These are phyloP conservation scores for Anastrepha ludens DNA, from an alignment of 1,140 invertebrate species.

Conservation along the genomic window DNA sequence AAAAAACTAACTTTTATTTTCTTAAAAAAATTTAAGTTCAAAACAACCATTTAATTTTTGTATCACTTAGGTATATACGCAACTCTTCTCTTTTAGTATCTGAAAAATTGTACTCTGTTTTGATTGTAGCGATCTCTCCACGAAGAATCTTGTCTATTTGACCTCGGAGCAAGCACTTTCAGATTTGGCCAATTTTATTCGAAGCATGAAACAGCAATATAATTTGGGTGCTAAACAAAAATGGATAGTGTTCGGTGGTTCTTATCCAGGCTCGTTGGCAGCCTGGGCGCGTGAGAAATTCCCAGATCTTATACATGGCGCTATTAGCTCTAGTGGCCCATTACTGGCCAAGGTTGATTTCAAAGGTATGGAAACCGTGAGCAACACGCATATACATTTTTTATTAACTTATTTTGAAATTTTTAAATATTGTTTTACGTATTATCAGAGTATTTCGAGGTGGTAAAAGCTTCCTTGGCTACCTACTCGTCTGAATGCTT, in stretches of 20 bases:
- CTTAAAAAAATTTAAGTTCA: too few species aligned
- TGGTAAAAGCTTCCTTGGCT: slow-evolving; percentile 82
- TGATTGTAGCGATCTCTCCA: slow-evolving; percentile 71
- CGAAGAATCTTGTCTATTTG: slow-evolving; percentile 86
- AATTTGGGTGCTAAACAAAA: slow-evolving; percentile 81
- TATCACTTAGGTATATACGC: too few species aligned
- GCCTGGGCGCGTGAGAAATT: slow-evolving; percentile 94
- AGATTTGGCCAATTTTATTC: slow-evolving; percentile 89
- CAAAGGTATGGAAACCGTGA: slow-evolving; percentile 75
- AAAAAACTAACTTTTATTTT: too few species aligned
- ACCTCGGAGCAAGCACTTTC: slow-evolving; percentile 91
- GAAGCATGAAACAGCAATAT: slow-evolving; percentile 80
- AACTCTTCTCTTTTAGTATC: too few species aligned
- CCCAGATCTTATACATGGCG: slow-evolving; percentile 89
- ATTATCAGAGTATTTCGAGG: slow-evolving; percentile 82
- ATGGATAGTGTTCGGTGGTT: slow-evolving; percentile 95
- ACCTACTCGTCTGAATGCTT: slow-evolving; percentile 80
- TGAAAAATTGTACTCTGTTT: not conserved
- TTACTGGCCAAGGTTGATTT: slow-evolving; percentile 90
- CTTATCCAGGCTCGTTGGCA: slow-evolving; percentile 92
- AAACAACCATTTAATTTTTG: too few species aligned
- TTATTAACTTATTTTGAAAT: too few species aligned
- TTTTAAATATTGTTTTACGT: too few species aligned
- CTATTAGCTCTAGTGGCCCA: slow-evolving; percentile 92
- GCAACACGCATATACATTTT: too few species aligned